Evolutionary conservation across 2,888 invertebrate species (phyloP), one percentile per base, ranked within the genome.

Genomic region (Alloplasta piceator): DNA sequence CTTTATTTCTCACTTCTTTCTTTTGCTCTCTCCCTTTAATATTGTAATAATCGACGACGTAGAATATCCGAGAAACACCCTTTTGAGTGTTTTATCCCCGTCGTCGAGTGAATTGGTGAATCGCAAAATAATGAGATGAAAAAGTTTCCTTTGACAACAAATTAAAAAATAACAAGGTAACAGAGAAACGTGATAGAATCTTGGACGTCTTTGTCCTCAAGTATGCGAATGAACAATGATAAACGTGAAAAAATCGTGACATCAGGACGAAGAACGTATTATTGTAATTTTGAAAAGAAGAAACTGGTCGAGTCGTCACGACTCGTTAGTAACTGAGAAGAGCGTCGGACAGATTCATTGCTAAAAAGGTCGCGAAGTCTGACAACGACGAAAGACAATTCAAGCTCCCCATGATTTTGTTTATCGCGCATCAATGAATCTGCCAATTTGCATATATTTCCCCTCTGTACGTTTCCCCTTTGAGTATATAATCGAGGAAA

Each of bases 71-170:
- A 86, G 82, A 36, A 26, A 41, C 39, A 46, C 14, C 16, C 6
- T 14, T 10, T 16, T 39, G 56, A 46, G 55, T 43, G 6, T 66
- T 60, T 43, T 14, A 14, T 46, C 39, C 50, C 16, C 48, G 50
- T 52, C 55, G 74, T 10, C 60, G 56, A 73, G 72, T 77, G 84
- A 85, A 85, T 86, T 86, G 85, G 82, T 85, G 82, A 86, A 87
- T 87, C 78, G 84, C 75, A 85, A 87, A 86, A 85, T 86, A 86
- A 87, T 85, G 80, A 85, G 84, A 76, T 82, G 72, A 60, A 83
- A 83, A 80, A 81, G 60, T 80, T 26, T 83, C 68, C 83, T 84
- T 83, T 81, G 80, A 82, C 71, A 64, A 80, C 76, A 48, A 56
- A 66, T 74, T 68, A 73, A 70, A 67, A 43, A 74, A 60, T 58